phyloP scores from a whole-genome alignment of 2,113 vertebrate species.

The Syngnathoides biaculeatus region DNA sequence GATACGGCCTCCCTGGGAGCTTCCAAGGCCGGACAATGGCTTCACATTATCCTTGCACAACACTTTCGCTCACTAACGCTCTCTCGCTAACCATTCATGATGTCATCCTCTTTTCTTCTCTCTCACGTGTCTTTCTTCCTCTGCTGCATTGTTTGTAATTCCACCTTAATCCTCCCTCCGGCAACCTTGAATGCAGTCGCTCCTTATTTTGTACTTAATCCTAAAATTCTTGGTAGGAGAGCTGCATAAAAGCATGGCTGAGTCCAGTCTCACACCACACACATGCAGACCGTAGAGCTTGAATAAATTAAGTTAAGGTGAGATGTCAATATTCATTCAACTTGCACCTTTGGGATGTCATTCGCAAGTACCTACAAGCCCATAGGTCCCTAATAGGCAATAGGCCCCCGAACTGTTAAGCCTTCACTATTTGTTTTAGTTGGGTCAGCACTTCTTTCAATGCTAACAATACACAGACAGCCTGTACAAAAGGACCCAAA shows the following conservation, averaged over 20 bases:
- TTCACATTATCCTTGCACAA: slow-evolving; percentile 57
- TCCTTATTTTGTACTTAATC: slow-evolving; percentile 63
- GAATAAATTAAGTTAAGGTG: neutral
- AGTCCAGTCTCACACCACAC: slow-evolving; percentile 21
- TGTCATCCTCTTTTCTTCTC: slow-evolving; percentile 19
- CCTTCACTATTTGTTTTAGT: neutral
- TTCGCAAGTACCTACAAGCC: neutral
- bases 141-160: slow-evolving; percentile 31
- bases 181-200: slow-evolving; percentile 40
- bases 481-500: neutral
- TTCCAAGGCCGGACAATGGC: slow-evolving; percentile 50
- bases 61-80: slow-evolving; percentile 29
- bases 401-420: neutral
- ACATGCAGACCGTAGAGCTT: slow-evolving; percentile 2
- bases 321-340: neutral
- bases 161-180: slow-evolving; percentile 39
- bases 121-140: slow-evolving; percentile 13
- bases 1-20: slow-evolving; percentile 43
- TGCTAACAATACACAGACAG: neutral
- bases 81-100: slow-evolving; percentile 41
- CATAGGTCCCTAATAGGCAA: no score
- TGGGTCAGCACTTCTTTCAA: neutral
- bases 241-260: slow-evolving; percentile 51
- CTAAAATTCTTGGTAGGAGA: slow-evolving; percentile 50
- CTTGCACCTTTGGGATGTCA: neutral